A percentile compares a stretch with the other conserved stretches of the same genome.
Evolutionary conservation across 2,113 vertebrate species (phyloP).

Genomic region (Equus przewalskii): DNA sequence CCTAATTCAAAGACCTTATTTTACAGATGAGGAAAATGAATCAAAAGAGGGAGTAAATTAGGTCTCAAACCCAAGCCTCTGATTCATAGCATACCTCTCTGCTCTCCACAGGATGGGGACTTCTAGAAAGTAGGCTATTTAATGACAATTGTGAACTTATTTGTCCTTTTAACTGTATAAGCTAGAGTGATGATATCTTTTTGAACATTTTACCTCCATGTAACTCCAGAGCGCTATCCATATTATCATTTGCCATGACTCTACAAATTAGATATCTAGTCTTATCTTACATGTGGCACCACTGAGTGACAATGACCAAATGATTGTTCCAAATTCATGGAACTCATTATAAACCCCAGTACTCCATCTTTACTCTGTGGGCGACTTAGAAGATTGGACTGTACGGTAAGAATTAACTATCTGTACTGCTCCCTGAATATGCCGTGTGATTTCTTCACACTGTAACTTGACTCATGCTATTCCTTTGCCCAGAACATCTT

Average conservation of each 20-base stretch:
- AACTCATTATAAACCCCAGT: not conserved
- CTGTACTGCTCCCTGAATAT: not conserved
- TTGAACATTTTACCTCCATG: not conserved
- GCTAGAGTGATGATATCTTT: constrained; percentile 2
- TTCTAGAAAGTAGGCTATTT: not conserved
- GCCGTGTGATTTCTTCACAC: not conserved
- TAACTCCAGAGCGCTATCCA: not conserved
- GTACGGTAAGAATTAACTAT: constrained; percentile 14
- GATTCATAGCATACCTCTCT: not conserved
- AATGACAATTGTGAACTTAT: not conserved
- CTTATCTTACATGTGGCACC: not conserved
- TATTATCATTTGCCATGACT: not conserved
- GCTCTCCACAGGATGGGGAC: not conserved
- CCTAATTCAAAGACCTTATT: not conserved
- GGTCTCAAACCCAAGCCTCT: constrained; percentile 25
- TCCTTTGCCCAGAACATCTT: not conserved
- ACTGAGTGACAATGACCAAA: not conserved
- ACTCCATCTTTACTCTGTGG: not conserved
- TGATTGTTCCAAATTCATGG: constrained; percentile 43
- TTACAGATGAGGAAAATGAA: constrained; percentile 42
- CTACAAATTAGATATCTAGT: constrained; percentile 17
- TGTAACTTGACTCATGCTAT: not conserved
- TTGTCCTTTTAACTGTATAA: constrained; percentile 12
- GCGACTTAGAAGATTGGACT: constrained; percentile 5
- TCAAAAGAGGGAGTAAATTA: not conserved